These are phyloP conservation scores for Rhopilema esculentum DNA, from an alignment of 30 jellyfish, hydroid and myxozoan species.

Conservation along the genomic window DNA sequence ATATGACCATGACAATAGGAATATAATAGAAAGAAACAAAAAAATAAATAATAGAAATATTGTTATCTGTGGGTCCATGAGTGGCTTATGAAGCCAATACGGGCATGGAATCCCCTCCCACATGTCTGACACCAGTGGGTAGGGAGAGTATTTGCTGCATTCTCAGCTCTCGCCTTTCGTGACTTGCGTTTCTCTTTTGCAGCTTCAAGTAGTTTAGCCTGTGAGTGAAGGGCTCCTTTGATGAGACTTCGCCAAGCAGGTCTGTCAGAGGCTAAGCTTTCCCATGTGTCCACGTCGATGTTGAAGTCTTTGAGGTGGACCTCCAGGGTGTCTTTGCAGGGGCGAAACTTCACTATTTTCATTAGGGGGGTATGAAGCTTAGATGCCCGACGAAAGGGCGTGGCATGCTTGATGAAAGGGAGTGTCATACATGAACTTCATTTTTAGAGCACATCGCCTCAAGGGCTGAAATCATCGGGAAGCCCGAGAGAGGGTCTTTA, in stretches of 20 bases:
- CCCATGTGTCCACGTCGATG: constrained; percentile 10
- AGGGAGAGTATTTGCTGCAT: background rate
- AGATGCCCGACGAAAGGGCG: too few relatives aligned
- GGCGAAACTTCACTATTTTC: too few relatives aligned
- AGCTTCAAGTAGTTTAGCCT: background rate
- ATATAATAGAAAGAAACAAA: background rate
- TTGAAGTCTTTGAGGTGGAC: constrained; percentile 22
- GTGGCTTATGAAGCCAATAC: constrained; percentile 22
- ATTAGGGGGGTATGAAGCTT: too few relatives aligned
- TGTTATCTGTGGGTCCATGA: constrained; percentile 5
- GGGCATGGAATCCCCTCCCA: constrained; percentile 30
- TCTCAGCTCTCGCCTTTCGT: constrained; percentile 12
- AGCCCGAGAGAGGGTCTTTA: too few relatives aligned
- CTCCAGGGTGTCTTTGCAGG: constrained; percentile 7
- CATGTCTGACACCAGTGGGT: constrained; percentile 25
- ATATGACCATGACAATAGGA: constrained; percentile 18
- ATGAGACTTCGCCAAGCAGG: constrained; percentile 28
- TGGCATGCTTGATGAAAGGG: too few relatives aligned
- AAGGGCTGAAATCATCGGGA: too few relatives aligned
- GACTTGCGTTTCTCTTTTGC: constrained; percentile 3
- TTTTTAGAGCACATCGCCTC: too few relatives aligned
- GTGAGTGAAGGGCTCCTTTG: constrained; percentile 19
- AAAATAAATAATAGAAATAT: too few relatives aligned
- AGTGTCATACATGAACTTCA: too few relatives aligned
- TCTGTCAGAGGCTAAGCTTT: constrained; percentile 13